A percentile compares a stretch with the other conserved stretches of the same genome.
Conservation (phyloP, 2,888 invertebrate species). For the Seira ritae region DNA sequence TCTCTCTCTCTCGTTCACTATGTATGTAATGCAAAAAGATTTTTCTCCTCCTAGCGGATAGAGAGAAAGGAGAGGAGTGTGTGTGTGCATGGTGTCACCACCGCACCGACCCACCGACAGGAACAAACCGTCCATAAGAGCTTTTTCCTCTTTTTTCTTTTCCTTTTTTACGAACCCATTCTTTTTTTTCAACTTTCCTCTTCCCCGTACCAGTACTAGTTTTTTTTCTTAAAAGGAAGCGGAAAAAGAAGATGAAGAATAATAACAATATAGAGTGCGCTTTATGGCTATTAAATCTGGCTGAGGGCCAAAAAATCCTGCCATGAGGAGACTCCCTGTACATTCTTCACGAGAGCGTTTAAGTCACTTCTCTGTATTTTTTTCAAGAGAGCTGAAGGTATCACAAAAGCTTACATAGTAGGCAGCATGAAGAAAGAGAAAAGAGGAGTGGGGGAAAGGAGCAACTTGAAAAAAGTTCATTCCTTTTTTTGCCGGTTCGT, state of each 20-base stretch:
- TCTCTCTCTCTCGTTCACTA: too few species aligned
- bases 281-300: slow-evolving; percentile 11
- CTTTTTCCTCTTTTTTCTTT: slow-evolving; percentile 7
- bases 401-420: too few species aligned
- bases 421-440: background rate
- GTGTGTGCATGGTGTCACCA: background rate
- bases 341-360: slow-evolving; percentile 3
- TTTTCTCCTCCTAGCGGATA: too few species aligned
- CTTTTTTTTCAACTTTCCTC: slow-evolving; percentile 1
- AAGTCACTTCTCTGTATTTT: background rate
- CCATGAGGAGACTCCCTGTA: slow-evolving; percentile 1
- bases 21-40: too few species aligned
- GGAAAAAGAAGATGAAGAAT: slow-evolving; percentile 28
- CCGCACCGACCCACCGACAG: slow-evolving; percentile 17
- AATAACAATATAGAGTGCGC: slow-evolving; percentile 26
- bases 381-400: background rate
- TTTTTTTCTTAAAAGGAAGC: slow-evolving; percentile 1
- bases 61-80: background rate
- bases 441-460: too few species aligned
- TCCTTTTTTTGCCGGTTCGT: background rate
- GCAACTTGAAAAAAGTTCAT: background rate
- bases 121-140: slow-evolving; percentile 2
- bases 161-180: background rate
- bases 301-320: slow-evolving; percentile 7
- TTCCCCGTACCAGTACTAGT: slow-evolving; percentile 1